Evolutionary conservation across 2,888 invertebrate genomes (phyloP).

Genomic region (Nemotelus nigrinus): DNA sequence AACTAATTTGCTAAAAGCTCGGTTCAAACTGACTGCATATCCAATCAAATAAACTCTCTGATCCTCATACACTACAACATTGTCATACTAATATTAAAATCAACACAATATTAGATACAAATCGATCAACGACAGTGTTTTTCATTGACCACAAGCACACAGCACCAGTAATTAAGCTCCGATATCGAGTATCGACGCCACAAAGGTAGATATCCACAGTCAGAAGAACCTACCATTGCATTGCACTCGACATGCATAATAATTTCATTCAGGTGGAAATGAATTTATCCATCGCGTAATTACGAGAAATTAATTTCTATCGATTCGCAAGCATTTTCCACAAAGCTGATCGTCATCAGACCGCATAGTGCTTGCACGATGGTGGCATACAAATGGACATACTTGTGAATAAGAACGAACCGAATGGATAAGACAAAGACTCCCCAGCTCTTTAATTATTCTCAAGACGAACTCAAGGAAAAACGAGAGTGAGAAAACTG

Average conservation of each 20-base stretch:
- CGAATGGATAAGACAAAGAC: neutral
- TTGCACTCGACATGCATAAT: slow-evolving; percentile 35
- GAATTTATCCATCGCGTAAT: slow-evolving; percentile 36
- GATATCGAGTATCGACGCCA: slow-evolving; percentile 30
- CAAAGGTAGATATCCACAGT: slow-evolving; percentile 14
- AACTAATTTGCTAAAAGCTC: slow-evolving; percentile 9
- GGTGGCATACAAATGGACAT: neutral
- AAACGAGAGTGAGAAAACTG: slow-evolving; percentile 22
- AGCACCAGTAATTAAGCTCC: slow-evolving; percentile 30
- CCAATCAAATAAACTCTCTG: neutral
- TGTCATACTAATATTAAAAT: too few relatives aligned
- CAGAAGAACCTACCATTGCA: slow-evolving; percentile 19
- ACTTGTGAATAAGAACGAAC: slow-evolving; percentile 15
- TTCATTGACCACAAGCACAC: slow-evolving; percentile 19
- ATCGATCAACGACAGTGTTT: slow-evolving; percentile 21
- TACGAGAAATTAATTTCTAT: slow-evolving; percentile 39
- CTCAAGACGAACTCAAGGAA: neutral
- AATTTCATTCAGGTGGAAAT: slow-evolving; percentile 40
- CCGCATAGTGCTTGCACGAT: neutral
- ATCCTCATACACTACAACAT: too few relatives aligned
- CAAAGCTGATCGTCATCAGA: slow-evolving; percentile 17
- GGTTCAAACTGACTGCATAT: neutral
- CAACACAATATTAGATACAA: slow-evolving; percentile 1
- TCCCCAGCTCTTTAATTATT: too few relatives aligned
- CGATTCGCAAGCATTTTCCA: slow-evolving; percentile 25